phyloP scores from a whole-genome alignment of 2,113 vertebrate genomes.

The Chelonoidis abingdonii region DNA sequence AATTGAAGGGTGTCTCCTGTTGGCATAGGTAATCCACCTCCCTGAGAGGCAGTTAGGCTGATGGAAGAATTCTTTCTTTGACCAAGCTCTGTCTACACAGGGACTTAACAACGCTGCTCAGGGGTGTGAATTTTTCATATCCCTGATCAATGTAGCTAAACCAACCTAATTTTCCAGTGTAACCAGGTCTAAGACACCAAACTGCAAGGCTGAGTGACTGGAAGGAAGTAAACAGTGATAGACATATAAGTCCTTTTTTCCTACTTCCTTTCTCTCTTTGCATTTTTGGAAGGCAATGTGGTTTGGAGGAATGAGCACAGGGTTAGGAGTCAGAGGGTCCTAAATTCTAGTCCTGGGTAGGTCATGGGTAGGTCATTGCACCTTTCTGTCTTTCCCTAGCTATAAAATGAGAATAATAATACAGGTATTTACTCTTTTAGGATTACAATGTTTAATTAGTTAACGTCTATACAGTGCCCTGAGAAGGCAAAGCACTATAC shows the following conservation, averaged over 20 bases:
- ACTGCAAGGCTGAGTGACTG: not conserved
- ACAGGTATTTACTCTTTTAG: not conserved
- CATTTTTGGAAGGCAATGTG: not conserved
- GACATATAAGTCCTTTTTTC: not conserved
- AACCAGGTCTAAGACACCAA: not conserved
- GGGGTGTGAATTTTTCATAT: not conserved
- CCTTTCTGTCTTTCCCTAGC: not conserved
- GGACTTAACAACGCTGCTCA: not conserved
- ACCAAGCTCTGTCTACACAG: not conserved
- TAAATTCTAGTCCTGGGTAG: not conserved
- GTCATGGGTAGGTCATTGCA: not conserved
- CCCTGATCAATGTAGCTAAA: not conserved
- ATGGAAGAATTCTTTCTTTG: not conserved
- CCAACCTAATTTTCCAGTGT: not conserved
- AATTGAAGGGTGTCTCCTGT: too few relatives aligned
- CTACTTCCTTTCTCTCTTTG: not conserved
- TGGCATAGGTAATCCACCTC: too few relatives aligned
- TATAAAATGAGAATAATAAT: not conserved
- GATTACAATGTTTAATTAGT: constrained; percentile 10
- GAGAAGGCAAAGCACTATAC: not conserved
- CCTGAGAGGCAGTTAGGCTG: too few relatives aligned
- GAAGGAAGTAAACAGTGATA: not conserved
- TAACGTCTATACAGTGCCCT: not conserved
- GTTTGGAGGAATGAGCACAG: not conserved
- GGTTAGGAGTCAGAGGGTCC: not conserved